phyloP scores from a whole-genome alignment of 1,140 invertebrate species.

The Drosophila burlai region DNA sequence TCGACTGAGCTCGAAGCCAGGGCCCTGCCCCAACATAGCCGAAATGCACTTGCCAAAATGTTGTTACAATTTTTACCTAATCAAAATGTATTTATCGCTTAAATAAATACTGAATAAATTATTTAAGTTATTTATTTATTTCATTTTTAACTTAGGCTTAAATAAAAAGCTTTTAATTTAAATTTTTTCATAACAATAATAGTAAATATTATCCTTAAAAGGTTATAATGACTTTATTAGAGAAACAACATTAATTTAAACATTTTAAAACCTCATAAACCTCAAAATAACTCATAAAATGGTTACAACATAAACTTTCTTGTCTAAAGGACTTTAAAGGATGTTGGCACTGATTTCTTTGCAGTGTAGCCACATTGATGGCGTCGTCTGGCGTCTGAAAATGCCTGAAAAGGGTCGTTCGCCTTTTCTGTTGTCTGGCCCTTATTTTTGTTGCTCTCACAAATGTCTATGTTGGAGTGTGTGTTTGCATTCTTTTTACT shows the following conservation, averaged over 20 bases:
- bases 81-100: background rate
- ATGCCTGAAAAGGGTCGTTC: conserved; percentile 82
- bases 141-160: too few relatives aligned
- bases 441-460: conserved; percentile 60
- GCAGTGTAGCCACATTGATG: conserved; percentile 47
- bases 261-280: too few relatives aligned
- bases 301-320: background rate
- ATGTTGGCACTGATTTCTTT: background rate
- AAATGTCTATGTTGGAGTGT: background rate
- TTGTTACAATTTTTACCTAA: background rate
- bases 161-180: background rate
- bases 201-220: too few relatives aligned
- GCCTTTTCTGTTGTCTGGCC: conserved; percentile 83
- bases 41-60: conserved; percentile 33
- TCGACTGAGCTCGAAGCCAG: conserved; percentile 33
- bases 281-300: background rate
- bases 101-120: background rate
- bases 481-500: conserved; percentile 35
- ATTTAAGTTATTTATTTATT: too few relatives aligned
- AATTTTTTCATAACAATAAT: background rate
- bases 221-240: background rate
- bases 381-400: conserved; percentile 73
- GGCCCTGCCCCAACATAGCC: conserved; percentile 73
- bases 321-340: background rate
- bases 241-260: background rate